A percentile compares a stretch with the other conserved stretches of the same genome.
Evolutionary conservation across 1,140 invertebrate species (phyloP).

Genomic region (Araneus ventricosus): DNA sequence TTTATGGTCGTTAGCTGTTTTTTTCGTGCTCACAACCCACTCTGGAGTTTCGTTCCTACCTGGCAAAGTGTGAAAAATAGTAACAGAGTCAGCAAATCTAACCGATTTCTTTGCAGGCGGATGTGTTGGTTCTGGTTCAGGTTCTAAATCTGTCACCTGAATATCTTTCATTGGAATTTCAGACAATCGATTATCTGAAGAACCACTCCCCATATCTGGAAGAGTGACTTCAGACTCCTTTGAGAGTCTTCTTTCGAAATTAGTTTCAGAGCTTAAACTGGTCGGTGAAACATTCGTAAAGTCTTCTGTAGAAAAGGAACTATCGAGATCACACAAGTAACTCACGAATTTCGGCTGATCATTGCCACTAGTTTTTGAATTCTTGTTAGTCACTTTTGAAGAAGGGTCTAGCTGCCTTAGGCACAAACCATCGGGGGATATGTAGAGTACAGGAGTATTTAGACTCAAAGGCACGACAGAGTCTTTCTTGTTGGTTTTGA

Average conservation of each 20-base stretch:
- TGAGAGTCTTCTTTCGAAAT: conserved; percentile 10
- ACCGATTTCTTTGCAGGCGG: conserved; percentile 25
- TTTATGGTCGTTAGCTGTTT: not conserved
- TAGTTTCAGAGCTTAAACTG: not conserved
- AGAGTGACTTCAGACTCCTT: conserved; percentile 46
- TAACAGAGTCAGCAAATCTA: conserved; percentile 69
- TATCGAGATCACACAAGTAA: conserved; percentile 76
- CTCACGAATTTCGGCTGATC: conserved; percentile 74
- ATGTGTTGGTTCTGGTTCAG: not conserved
- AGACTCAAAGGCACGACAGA: conserved; percentile 54
- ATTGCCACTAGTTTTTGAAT: not conserved
- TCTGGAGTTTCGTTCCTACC: conserved; percentile 13
- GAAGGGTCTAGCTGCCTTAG: conserved; percentile 63
- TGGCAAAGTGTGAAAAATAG: conserved; percentile 41
- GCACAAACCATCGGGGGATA: conserved; percentile 76
- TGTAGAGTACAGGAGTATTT: conserved; percentile 76
- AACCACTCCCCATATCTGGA: not conserved
- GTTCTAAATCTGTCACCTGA: not conserved
- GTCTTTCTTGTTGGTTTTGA: conserved; percentile 53
- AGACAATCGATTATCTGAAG: not conserved
- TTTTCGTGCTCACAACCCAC: conserved; percentile 22
- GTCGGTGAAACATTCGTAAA: not conserved
- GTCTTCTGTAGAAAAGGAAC: conserved; percentile 5
- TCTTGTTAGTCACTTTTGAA: not conserved
- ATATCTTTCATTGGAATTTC: conserved; percentile 33